Evolutionary conservation across 2,113 vertebrate species (phyloP).

Genomic region (Aleadryas rufinucha): DNA sequence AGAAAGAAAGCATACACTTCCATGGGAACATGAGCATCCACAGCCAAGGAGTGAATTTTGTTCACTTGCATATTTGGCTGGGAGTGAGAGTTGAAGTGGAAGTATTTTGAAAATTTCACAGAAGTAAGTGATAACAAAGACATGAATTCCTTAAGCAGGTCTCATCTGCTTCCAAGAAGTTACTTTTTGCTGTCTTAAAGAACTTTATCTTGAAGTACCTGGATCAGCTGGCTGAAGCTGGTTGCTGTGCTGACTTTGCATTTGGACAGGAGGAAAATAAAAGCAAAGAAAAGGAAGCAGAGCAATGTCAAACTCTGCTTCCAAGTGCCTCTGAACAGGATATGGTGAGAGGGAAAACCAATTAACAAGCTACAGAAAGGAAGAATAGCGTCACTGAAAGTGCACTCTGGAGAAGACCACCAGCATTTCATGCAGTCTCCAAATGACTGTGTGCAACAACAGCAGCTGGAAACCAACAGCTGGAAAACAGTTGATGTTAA

Average conservation of each 20-base stretch:
- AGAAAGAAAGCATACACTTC: background rate
- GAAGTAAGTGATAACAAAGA: background rate
- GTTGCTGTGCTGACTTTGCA: background rate
- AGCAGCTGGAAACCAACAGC: background rate
- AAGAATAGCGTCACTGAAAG: background rate
- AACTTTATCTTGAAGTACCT: background rate
- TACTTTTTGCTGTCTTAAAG: background rate
- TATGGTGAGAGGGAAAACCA: background rate
- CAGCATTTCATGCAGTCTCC: background rate
- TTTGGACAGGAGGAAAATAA: background rate
- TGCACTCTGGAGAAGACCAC: background rate
- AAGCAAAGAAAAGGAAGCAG: background rate
- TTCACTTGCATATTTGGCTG: background rate
- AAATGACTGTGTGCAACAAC: background rate
- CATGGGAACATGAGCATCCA: background rate
- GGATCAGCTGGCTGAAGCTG: background rate
- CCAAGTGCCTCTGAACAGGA: background rate
- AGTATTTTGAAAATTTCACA: background rate
- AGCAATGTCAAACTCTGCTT: background rate
- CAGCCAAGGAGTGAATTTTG: background rate
- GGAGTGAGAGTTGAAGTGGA: background rate
- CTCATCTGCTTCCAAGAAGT: background rate
- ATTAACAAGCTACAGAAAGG: background rate
- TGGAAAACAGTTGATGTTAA: background rate
- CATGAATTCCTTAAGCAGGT: background rate